Base-by-base conservation (phyloP, 2,797 vertebrate species). In the Oreochromis mossambicus region DNA sequence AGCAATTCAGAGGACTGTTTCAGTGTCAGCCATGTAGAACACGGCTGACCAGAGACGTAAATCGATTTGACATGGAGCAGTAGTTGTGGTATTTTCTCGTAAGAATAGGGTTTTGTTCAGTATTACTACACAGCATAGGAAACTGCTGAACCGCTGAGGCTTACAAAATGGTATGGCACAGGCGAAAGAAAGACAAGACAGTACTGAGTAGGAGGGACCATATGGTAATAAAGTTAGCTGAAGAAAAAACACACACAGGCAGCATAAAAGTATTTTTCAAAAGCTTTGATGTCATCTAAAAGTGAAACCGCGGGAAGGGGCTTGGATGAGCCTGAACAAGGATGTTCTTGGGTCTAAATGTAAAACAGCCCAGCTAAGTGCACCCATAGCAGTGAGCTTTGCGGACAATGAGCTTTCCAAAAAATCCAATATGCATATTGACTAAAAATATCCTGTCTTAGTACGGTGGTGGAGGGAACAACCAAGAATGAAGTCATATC, bases 391-490 rank as follows among this genome's bases (percentile, higher is more conserved):
- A 88, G 87, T 88, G 56, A 80, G 89, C 87, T 94, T 90, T 89
- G 91, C 24, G 76, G 86, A 92, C 91, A 94, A 95, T 88, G 84
- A 94, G 91, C 89, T 93, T 92, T 91, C 77, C 88, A 92, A 95
- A 92, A 63, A 90, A 90, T 90, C 88, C 90, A 93, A 89, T 89
- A 87, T 92, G 87, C 87, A 86, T 83, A 79, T 58, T 77, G 89
- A 87, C 95, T 96, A 94, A 96, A 95, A 94, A 95, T 95, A 95
- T 90, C 87, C 83, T 68, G 77, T 88, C 82, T 91, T 90, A 90
- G 80, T 84, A 86, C 86, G 9, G 88, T 85, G 36, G 82, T 48
- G 77, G 86, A 83, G 80, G 73, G 86, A 91, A 83, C 81, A 86
- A 92, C 85, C 86, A 84, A 89, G 88, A 91, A 87, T 91, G 85